A percentile compares a stretch with the other conserved stretches of the same genome.
These are phyloP conservation scores for Apeltes quadracus DNA, from an alignment of 2,113 vertebrate species.

Conservation along the genomic window DNA sequence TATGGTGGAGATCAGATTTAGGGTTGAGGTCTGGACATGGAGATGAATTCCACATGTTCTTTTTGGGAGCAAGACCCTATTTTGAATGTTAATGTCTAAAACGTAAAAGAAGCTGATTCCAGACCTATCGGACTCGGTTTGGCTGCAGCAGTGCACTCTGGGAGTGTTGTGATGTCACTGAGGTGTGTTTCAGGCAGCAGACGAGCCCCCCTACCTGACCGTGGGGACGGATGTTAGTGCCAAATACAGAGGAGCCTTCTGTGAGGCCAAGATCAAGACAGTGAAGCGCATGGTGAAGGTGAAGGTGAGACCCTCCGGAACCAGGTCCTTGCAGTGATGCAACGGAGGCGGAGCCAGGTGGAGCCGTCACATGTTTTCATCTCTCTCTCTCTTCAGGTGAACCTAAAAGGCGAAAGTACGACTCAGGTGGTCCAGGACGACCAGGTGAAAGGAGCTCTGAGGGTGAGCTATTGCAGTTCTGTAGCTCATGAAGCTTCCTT, in stretches of 20 bases:
- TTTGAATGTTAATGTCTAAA: too few species aligned
- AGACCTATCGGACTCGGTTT: not conserved
- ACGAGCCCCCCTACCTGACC: slow-evolving; percentile 98
- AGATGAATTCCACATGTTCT: too few species aligned
- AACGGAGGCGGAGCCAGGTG: too few species aligned
- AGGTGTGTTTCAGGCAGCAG: slow-evolving; percentile 84
- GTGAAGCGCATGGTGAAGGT: slow-evolving; percentile 98
- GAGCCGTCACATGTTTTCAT: too few species aligned
- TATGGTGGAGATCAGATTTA: not conserved
- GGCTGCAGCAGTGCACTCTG: not conserved
- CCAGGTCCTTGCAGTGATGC: too few species aligned
- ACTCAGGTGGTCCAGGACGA: slow-evolving; percentile 98
- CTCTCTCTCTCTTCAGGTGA: slow-evolving; percentile 81
- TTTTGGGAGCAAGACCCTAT: too few species aligned
- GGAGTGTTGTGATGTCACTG: not conserved
- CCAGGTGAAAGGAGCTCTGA: slow-evolving; percentile 95
- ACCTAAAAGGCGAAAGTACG: slow-evolving; percentile 92
- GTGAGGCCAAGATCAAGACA: slow-evolving; percentile 99
- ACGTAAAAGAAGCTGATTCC: too few species aligned
- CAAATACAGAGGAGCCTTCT: slow-evolving; percentile 99
- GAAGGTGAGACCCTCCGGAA: slow-evolving; percentile 84
- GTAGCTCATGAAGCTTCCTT: too few species aligned
- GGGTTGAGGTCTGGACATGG: not conserved
- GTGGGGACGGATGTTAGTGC: slow-evolving; percentile 99
- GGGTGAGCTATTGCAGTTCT: slow-evolving; percentile 79